These are phyloP conservation scores for Podarcis cretensis DNA, from an alignment of 2,113 vertebrate genomes.

Conservation along the genomic window DNA sequence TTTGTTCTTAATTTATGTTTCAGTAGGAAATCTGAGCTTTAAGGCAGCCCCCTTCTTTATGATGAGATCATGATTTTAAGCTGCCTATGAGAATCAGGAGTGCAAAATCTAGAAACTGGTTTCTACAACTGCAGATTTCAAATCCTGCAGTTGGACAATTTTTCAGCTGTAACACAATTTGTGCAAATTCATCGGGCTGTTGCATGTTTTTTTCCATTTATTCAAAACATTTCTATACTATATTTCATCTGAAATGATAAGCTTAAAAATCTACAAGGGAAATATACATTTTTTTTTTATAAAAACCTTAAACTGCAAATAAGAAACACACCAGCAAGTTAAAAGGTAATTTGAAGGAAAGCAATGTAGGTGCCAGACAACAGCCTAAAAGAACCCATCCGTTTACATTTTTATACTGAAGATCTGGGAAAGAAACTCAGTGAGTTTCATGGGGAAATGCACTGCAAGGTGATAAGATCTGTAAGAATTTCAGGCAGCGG, in stretches of 20 bases:
- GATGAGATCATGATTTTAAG: not conserved
- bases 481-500: not conserved
- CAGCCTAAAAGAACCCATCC: not conserved
- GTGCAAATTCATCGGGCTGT: not conserved
- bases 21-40: slow-evolving; percentile 6
- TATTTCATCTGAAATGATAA: not conserved
- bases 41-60: not conserved
- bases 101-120: not conserved
- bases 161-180: not conserved
- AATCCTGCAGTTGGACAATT: not conserved
- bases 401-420: not conserved
- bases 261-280: not conserved
- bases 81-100: not conserved
- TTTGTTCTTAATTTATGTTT: not conserved
- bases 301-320: not conserved
- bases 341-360: not conserved
- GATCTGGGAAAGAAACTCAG: not conserved
- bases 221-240: not conserved
- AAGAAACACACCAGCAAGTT: not conserved
- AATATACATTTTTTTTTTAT: not conserved
- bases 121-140: not conserved
- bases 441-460: not conserved
- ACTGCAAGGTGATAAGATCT: not conserved
- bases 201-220: not conserved
- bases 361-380: not conserved